Conservation (phyloP, 2,113 vertebrate genomes). For the Pluvialis apricaria region DNA sequence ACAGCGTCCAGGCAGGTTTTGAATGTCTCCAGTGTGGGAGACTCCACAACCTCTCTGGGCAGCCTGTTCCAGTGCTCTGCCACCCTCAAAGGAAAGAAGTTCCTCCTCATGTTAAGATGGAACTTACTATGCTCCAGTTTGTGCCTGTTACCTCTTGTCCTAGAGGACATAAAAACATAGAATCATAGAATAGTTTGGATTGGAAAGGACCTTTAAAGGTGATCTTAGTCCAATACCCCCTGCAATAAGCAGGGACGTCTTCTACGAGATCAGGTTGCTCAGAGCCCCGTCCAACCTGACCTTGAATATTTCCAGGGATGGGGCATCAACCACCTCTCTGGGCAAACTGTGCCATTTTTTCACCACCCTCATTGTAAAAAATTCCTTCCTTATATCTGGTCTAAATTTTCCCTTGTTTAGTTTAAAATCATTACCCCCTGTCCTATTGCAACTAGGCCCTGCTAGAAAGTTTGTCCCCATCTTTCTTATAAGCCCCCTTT, state of each 20-base stretch:
- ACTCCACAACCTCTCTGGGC: too few species aligned
- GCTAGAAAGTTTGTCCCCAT: background rate
- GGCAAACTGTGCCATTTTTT: background rate
- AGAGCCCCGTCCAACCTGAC: background rate
- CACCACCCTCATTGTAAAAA: background rate
- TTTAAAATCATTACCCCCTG: background rate
- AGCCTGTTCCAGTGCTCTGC: too few species aligned
- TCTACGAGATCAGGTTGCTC: background rate
- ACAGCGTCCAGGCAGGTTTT: too few species aligned
- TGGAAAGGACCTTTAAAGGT: background rate
- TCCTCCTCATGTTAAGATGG: too few species aligned
- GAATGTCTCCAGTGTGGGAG: too few species aligned
- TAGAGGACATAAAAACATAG: background rate
- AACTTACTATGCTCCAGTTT: too few species aligned
- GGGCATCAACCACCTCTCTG: background rate
- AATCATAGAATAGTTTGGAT: background rate
- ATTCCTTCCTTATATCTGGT: background rate
- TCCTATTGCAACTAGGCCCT: background rate
- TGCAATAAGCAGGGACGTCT: background rate
- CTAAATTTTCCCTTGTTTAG: background rate
- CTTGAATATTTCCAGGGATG: background rate
- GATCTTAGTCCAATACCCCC: background rate
- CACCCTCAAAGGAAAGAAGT: too few species aligned
- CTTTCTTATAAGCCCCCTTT: background rate
- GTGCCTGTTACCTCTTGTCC: too few species aligned